phyloP scores from a whole-genome alignment of 2,113 vertebrate genomes.

The Notothenia rossii region DNA sequence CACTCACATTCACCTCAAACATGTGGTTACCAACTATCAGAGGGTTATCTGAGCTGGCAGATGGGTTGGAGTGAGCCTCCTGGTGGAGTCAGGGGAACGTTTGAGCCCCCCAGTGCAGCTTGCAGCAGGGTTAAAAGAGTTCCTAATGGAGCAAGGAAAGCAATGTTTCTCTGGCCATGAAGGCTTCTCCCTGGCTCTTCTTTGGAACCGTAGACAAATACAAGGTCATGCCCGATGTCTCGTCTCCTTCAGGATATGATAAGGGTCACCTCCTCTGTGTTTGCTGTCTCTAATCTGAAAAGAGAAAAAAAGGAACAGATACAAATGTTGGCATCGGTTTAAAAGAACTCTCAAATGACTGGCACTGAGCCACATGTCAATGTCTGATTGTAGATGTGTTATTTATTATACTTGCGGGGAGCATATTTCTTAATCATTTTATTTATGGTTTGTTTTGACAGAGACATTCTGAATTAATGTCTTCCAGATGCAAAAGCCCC shows the following conservation, averaged over 20 bases:
- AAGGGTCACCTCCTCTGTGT: slow-evolving; percentile 55
- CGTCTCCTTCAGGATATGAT: slow-evolving; percentile 66
- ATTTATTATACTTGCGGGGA: slow-evolving; percentile 28
- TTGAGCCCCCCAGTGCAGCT: slow-evolving; percentile 84
- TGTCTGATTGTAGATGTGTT: slow-evolving; percentile 35
- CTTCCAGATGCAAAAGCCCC: slow-evolving; percentile 29
- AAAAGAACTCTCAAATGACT: slow-evolving; percentile 22
- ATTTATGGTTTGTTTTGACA: slow-evolving; percentile 39
- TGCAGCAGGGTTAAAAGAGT: slow-evolving; percentile 45
- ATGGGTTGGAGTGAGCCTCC: slow-evolving; percentile 68
- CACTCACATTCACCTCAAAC: slow-evolving; percentile 78
- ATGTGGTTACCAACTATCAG: slow-evolving; percentile 78
- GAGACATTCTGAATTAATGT: slow-evolving; percentile 46
- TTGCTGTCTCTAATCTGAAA: slow-evolving; percentile 71
- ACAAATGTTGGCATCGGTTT: slow-evolving; percentile 39
- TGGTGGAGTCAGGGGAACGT: slow-evolving; percentile 84
- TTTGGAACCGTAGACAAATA: slow-evolving; percentile 66
- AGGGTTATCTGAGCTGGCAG: slow-evolving; percentile 78
- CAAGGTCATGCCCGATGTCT: slow-evolving; percentile 63
- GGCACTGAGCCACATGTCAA: slow-evolving; percentile 46
- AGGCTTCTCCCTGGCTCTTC: slow-evolving; percentile 55
- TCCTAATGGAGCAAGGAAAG: slow-evolving; percentile 83
- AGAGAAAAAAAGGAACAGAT: slow-evolving; percentile 56
- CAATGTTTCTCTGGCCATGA: slow-evolving; percentile 53
- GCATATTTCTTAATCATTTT: slow-evolving; percentile 31